phyloP scores from a whole-genome alignment of 2,113 vertebrate species.

The Haplochromis burtoni region DNA sequence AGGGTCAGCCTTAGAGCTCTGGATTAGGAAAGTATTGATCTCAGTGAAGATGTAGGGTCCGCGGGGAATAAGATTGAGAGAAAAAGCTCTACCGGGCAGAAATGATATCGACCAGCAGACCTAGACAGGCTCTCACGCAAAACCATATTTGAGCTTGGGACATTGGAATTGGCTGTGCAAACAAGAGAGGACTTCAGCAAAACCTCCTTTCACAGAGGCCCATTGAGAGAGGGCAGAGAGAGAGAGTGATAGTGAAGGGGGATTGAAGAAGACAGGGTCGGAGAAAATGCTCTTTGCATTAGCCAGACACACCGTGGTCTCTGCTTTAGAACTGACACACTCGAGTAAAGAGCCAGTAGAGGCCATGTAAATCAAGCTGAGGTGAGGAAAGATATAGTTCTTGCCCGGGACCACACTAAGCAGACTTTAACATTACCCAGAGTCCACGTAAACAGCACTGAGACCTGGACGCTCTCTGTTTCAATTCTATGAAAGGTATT shows the following conservation, averaged over 20 bases:
- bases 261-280: slow-evolving; percentile 33
- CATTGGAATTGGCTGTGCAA: slow-evolving; percentile 53
- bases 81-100: slow-evolving; percentile 47
- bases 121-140: slow-evolving; percentile 37
- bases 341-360: slow-evolving; percentile 48
- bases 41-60: slow-evolving; percentile 48
- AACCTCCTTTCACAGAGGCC: slow-evolving; percentile 40
- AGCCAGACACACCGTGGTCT: slow-evolving; percentile 40
- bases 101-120: slow-evolving; percentile 53
- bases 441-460: slow-evolving; percentile 52
- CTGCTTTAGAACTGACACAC: slow-evolving; percentile 52
- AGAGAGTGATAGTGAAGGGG: slow-evolving; percentile 17
- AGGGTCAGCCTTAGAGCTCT: slow-evolving; percentile 44
- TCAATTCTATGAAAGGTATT: slow-evolving; percentile 51
- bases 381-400: slow-evolving; percentile 57
- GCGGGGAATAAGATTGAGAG: slow-evolving; percentile 51
- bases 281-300: slow-evolving; percentile 50
- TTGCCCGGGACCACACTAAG: slow-evolving; percentile 53
- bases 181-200: slow-evolving; percentile 44
- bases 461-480: slow-evolving; percentile 37
- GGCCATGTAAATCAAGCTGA: slow-evolving; percentile 60
- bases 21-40: slow-evolving; percentile 68
- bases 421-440: slow-evolving; percentile 60
- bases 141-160: slow-evolving; percentile 59
- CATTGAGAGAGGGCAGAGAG: slow-evolving; percentile 8